A percentile compares a stretch with the other conserved stretches of the same genome.
Evolutionary conservation across 30 jellyfish, hydroid and myxozoan species (phyloP).

Genomic region (Aurelia aurita): DNA sequence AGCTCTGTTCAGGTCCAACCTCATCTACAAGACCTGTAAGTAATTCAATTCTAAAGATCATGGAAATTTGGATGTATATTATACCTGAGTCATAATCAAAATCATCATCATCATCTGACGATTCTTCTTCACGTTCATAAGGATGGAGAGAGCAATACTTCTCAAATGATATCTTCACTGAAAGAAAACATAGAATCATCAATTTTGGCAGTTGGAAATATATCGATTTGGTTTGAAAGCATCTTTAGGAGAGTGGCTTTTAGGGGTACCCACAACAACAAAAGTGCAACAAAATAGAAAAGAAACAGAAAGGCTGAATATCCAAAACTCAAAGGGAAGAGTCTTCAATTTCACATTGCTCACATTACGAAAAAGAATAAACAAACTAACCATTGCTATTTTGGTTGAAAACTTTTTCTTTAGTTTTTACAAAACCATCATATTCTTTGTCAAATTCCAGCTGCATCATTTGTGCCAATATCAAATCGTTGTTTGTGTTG

Average conservation of each 20-base stretch:
- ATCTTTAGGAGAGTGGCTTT: no score
- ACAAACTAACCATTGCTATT: conserved; percentile 82
- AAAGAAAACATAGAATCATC: not conserved
- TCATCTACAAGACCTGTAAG: no score
- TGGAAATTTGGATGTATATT: no score
- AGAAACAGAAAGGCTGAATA: no score
- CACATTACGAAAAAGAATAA: no score
- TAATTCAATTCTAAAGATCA: no score
- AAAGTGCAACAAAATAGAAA: no score
- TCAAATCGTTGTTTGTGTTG: conserved; percentile 66
- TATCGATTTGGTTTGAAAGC: not conserved
- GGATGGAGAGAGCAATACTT: conserved; percentile 80
- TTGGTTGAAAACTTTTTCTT: conserved; percentile 79
- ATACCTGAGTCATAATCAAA: conserved; percentile 6
- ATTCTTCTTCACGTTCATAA: conserved; percentile 66
- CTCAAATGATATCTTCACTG: conserved; percentile 85
- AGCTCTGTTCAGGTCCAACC: no score
- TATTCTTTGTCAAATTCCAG: conserved; percentile 90
- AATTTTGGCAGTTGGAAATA: no score
- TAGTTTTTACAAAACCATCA: conserved; percentile 75
- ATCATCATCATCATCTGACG: conserved; percentile 64
- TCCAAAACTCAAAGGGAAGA: no score
- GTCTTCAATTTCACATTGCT: no score
- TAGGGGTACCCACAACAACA: no score
- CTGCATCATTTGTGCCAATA: conserved; percentile 94